Percentiles rank a stretch among this genome's conserved stretches.
Conservation (phyloP, 1,140 invertebrate genomes). For the Stegodyphus dumicola region DNA sequence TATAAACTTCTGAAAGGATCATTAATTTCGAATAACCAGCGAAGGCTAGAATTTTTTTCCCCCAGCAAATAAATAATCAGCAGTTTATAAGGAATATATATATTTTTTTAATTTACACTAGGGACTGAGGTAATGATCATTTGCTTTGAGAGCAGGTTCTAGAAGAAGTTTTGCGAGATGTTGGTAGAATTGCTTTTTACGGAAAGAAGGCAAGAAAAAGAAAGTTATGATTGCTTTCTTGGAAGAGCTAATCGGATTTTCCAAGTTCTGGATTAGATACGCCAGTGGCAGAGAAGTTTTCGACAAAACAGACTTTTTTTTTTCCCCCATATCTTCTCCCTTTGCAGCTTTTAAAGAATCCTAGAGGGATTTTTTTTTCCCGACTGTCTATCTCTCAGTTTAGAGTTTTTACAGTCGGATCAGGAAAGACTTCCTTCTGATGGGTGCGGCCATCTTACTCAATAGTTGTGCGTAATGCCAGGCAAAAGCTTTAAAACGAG, state of each 20-base stretch:
- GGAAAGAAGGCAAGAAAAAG: neutral
- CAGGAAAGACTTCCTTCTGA: neutral
- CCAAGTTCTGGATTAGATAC: neutral
- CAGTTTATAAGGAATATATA: too few relatives aligned
- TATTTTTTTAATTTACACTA: neutral
- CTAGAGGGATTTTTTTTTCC: too few relatives aligned
- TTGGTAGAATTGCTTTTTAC: too few relatives aligned
- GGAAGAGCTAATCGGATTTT: conserved; percentile 19
- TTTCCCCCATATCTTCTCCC: neutral
- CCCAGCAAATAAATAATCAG: too few relatives aligned
- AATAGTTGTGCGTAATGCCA: too few relatives aligned
- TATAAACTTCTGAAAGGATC: too few relatives aligned
- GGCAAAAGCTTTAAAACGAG: too few relatives aligned
- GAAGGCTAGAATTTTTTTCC: too few relatives aligned
- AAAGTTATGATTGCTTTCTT: conserved; percentile 24
- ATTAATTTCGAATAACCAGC: too few relatives aligned
- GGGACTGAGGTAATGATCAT: neutral
- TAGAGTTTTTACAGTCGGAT: neutral
- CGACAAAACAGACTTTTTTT: neutral
- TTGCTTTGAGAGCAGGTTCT: neutral
- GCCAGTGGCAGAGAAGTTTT: conserved; percentile 16
- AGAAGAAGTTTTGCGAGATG: neutral
- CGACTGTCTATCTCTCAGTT: neutral
- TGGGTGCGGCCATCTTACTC: too few relatives aligned
- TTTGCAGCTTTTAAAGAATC: too few relatives aligned